Percentiles rank a stretch among this genome's conserved stretches.
These are phyloP conservation scores for Cotesia typhae DNA, from an alignment of 1,140 invertebrate species.

Conservation along the genomic window DNA sequence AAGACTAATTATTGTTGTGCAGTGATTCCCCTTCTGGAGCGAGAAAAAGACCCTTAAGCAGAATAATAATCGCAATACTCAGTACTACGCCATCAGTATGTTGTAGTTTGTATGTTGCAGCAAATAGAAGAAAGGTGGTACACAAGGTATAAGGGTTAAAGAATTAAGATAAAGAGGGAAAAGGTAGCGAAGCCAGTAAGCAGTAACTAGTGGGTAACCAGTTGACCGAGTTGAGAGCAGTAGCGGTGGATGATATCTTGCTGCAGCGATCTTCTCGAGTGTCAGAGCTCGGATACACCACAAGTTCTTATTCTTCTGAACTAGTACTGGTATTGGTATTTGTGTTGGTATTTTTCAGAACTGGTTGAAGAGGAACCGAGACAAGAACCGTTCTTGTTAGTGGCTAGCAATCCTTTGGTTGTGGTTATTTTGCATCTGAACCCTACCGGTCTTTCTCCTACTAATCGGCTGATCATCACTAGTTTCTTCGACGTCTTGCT, in stretches of 20 bases:
- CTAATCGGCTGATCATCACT: neutral
- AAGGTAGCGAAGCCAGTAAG: constrained; percentile 36
- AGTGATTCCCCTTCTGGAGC: constrained; percentile 21
- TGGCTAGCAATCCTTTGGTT: constrained; percentile 51
- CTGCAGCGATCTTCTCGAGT: constrained; percentile 56
- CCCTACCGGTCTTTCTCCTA: constrained; percentile 14
- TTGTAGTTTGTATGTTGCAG: neutral
- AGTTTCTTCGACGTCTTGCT: constrained; percentile 3
- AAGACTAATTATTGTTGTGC: constrained; percentile 61
- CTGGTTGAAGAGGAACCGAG: constrained; percentile 6
- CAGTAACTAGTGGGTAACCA: constrained; percentile 44
- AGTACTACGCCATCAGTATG: too few species aligned
- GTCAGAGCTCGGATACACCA: constrained; percentile 56
- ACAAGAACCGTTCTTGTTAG: constrained; percentile 54
- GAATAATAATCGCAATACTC: too few species aligned
- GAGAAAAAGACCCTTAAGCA: too few species aligned
- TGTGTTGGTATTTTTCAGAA: constrained; percentile 37
- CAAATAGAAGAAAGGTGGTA: constrained; percentile 3
- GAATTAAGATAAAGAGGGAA: constrained; percentile 4
- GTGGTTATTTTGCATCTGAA: constrained; percentile 56
- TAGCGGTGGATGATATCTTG: constrained; percentile 54
- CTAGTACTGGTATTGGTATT: too few species aligned
- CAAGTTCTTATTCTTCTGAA: constrained; percentile 45
- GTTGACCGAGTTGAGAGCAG: constrained; percentile 48
- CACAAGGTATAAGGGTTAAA: neutral